Evolutionary conservation across 2,888 invertebrate species (phyloP), one percentile per base, ranked within the genome.

Genomic region (Napeogenes sylphis): DNA sequence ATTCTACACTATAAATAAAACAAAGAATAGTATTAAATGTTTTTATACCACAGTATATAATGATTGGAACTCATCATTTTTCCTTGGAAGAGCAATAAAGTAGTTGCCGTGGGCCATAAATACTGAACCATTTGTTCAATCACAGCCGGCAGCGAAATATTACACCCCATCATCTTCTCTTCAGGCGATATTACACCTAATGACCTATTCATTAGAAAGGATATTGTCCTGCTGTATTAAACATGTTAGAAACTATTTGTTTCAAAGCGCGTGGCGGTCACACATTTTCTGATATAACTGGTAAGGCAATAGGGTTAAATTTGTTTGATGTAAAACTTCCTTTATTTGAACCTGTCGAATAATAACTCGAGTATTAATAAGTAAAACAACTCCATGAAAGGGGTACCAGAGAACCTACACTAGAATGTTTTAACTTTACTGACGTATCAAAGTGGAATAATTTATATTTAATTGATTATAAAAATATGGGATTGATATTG

Each of bases 61-160:
- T 56, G 21, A 56, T 42, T 42, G 51, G 42, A 53, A 59, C 30
- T 47, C 59, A 54, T 53, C 42, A 45, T 30, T 45, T 59, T 54
- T 38, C 45, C 45, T 46, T 51, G 21, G 30, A 30, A 51, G 30
- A 51, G 51, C 51, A 81, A 82, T 81, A 82, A 79, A 74, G 69
- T 65, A 68, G 70, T 77, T 67, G 75, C 81, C 75, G 61, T 68
- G 69, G 74, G 79, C 76, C 75, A 74, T 73, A 73, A 75, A 76
- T 73, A 75, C 65, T 68, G 61, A 68, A 71, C 72, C 71, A 69
- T 70, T 72, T 62, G 67, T 64, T 65, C 58, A 60, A 66, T 61
- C 59, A 58, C 55, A 59, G 13, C 35, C 58, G 47, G 35, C 58
- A 58, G 58, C 58, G 58, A 46, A 58, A 58, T 58, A 58, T 58